Percentiles rank a stretch among this genome's conserved stretches.
phyloP scores from a whole-genome alignment of 2,113 vertebrate genomes.

The Narcine bancroftii region DNA sequence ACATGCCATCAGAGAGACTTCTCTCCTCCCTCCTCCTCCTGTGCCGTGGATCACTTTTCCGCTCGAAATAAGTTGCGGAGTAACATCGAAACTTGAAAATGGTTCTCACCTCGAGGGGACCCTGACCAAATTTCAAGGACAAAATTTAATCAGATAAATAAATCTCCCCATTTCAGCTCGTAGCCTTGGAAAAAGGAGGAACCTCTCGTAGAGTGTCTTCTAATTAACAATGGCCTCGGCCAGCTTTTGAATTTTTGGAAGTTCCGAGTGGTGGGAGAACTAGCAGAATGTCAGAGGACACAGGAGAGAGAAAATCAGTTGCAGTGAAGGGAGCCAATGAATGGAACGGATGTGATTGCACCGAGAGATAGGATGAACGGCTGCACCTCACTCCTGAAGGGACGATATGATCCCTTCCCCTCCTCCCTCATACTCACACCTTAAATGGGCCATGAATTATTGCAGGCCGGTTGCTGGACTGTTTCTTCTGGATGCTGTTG shows the following conservation, averaged over 20 bases:
- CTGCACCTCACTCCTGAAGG: too few species aligned
- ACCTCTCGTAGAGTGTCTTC: too few species aligned
- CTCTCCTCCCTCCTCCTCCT: neutral
- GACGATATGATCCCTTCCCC: too few species aligned
- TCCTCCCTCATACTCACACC: neutral
- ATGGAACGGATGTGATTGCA: too few species aligned
- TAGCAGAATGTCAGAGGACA: too few species aligned
- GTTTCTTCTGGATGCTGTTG: neutral
- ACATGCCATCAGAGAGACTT: too few species aligned
- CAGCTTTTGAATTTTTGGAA: too few species aligned
- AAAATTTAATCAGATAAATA: neutral
- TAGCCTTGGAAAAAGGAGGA: neutral
- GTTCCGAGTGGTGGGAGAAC: too few species aligned
- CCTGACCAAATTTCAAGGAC: neutral
- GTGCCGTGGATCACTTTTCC: neutral
- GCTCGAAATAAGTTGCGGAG: neutral
- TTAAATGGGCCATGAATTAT: neutral
- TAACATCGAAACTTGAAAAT: neutral
- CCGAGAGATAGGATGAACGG: too few species aligned
- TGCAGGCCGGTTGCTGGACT: neutral
- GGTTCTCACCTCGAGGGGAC: neutral
- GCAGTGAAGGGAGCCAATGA: too few species aligned
- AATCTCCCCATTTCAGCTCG: neutral
- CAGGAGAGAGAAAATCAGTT: too few species aligned
- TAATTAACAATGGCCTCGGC: too few species aligned